Evolutionary conservation across 2,888 invertebrate genomes (phyloP).

Genomic region (Tricholauxania praeusta): DNA sequence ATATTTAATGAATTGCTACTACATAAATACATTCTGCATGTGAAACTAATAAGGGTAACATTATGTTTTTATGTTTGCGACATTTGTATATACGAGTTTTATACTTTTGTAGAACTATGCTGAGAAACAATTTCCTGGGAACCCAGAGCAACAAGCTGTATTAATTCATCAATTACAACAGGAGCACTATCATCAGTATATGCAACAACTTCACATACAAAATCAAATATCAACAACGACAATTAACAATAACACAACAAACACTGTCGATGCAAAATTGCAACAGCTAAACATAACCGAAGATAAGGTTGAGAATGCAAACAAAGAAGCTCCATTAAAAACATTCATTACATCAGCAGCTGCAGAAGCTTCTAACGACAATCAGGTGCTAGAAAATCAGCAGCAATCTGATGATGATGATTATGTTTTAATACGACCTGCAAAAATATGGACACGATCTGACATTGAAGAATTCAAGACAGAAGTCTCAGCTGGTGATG

Average conservation of each 20-base stretch:
- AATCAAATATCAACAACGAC: conserved; percentile 49
- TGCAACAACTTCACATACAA: conserved; percentile 85
- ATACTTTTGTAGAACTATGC: conserved; percentile 76
- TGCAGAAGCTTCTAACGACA: conserved; percentile 26
- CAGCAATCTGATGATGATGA: conserved; percentile 62
- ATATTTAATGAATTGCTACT: too few relatives aligned
- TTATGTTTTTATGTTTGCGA: too few relatives aligned
- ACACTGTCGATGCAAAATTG: not conserved
- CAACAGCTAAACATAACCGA: conserved; percentile 28
- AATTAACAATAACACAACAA: conserved; percentile 39
- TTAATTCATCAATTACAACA: conserved; percentile 96
- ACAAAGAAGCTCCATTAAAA: conserved; percentile 45
- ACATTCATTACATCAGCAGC: conserved; percentile 35
- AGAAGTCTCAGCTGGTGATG: conserved; percentile 81
- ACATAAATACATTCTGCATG: too few relatives aligned
- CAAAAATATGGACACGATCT: conserved; percentile 95
- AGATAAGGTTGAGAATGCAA: conserved; percentile 44
- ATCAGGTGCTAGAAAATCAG: conserved; percentile 41
- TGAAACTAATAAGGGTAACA: too few relatives aligned
- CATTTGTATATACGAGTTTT: too few relatives aligned
- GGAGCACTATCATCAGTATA: conserved; percentile 98
- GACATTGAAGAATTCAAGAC: conserved; percentile 93
- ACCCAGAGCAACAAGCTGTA: conserved; percentile 91
- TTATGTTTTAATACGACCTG: conserved; percentile 74
- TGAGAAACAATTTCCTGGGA: conserved; percentile 90